Conservation (phyloP, 1,140 invertebrate genomes). For the Cydia fagiglandana region DNA sequence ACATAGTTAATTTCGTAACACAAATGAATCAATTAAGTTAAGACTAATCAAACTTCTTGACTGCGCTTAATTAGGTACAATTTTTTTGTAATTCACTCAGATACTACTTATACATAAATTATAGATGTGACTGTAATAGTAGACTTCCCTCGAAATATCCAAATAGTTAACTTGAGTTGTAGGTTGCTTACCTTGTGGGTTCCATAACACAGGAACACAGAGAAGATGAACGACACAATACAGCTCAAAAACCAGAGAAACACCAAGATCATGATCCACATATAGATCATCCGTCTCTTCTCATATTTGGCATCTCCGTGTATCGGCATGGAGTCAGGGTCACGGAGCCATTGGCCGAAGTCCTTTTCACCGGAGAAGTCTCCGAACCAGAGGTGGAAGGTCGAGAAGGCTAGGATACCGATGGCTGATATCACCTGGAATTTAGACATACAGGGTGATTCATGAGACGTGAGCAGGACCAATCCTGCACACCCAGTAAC, state of each 20-base stretch:
- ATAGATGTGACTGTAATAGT: too few relatives aligned
- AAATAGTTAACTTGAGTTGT: too few relatives aligned
- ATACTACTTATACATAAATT: too few relatives aligned
- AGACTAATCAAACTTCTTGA: too few relatives aligned
- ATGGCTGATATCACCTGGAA: not conserved
- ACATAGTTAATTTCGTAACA: too few relatives aligned
- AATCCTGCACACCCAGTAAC: too few relatives aligned
- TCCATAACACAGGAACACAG: not conserved
- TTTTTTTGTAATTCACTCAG: too few relatives aligned
- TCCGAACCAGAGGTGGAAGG: not conserved
- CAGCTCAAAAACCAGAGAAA: not conserved
- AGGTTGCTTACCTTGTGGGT: not conserved
- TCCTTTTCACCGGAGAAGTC: not conserved
- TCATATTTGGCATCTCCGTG: not conserved
- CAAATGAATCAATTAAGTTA: too few relatives aligned
- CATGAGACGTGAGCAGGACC: too few relatives aligned
- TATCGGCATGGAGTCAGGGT: not conserved
- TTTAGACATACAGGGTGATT: not conserved
- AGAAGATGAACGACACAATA: not conserved
- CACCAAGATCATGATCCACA: not conserved
- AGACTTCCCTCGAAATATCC: too few relatives aligned
- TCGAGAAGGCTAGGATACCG: not conserved
- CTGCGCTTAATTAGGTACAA: too few relatives aligned
- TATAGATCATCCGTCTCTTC: not conserved
- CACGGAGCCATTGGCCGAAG: not conserved